phyloP scores from a whole-genome alignment of 2,888 invertebrate genomes.

The Trypoxylon attenuatum region DNA sequence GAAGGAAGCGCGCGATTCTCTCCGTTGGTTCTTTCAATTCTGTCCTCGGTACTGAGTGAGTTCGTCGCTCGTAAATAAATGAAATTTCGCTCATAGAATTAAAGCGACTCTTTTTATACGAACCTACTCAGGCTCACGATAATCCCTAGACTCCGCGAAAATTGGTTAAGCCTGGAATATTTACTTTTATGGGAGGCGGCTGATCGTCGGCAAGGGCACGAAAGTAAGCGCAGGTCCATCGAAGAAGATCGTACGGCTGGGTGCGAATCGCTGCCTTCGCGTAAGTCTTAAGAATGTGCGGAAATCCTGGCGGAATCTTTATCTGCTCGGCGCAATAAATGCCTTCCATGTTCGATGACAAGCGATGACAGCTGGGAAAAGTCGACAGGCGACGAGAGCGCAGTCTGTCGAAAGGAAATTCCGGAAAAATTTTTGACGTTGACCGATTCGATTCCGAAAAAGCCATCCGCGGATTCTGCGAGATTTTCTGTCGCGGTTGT shows the following conservation, averaged over 20 bases:
- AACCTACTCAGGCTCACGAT: too few species aligned
- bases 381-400: slow-evolving; percentile 26
- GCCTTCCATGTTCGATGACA: slow-evolving; percentile 75
- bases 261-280: slow-evolving; percentile 94
- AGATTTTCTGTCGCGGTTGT: too few species aligned
- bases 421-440: slow-evolving; percentile 10
- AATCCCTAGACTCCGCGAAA: too few species aligned
- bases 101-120: neutral
- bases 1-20: slow-evolving; percentile 1
- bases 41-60: neutral
- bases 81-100: neutral
- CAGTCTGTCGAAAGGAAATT: too few species aligned
- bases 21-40: neutral
- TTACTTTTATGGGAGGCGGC: slow-evolving; percentile 86
- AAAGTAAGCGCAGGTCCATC: slow-evolving; percentile 89
- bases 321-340: slow-evolving; percentile 91
- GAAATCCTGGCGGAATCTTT: slow-evolving; percentile 87
- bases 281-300: slow-evolving; percentile 87
- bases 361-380: slow-evolving; percentile 15
- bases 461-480: too few species aligned
- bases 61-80: neutral
- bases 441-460: slow-evolving; percentile 35
- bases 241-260: slow-evolving; percentile 88
- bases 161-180: neutral
- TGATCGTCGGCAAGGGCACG: slow-evolving; percentile 84